A percentile compares a stretch with the other conserved stretches of the same genome.
Conservation (phyloP, 2,888 invertebrate species). For the Erebia palarica region DNA sequence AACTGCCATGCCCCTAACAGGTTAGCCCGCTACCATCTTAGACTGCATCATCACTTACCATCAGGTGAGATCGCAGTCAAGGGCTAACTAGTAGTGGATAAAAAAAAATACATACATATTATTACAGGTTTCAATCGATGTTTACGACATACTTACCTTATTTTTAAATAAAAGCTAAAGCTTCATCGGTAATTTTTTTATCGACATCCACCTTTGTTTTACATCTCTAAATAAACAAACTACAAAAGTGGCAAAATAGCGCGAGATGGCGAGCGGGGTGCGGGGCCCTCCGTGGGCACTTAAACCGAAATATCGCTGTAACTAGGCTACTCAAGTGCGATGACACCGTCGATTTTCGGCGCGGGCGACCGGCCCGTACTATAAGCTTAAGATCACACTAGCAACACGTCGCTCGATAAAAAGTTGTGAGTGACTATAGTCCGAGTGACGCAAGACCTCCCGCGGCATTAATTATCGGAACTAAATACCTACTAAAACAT, state of each 20-base stretch:
- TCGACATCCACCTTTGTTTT: not conserved
- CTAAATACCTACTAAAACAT: no score
- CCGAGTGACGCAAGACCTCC: not conserved
- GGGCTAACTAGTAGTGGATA: no score
- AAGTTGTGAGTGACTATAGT: not conserved
- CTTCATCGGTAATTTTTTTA: not conserved
- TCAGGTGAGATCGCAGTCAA: no score
- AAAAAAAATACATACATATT: no score
- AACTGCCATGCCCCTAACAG: no score
- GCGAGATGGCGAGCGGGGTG: slow-evolving; percentile 35
- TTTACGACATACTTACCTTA: no score
- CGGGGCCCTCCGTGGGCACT: slow-evolving; percentile 45
- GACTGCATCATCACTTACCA: no score
- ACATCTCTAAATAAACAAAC: slow-evolving; percentile 22
- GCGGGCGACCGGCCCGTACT: slow-evolving; percentile 43
- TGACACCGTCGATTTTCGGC: slow-evolving; percentile 64
- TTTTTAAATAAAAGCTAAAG: no score
- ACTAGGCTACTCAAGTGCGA: slow-evolving; percentile 68
- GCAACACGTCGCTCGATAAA: slow-evolving; percentile 6
- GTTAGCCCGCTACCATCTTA: no score
- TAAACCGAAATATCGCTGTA: slow-evolving; percentile 70
- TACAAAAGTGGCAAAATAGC: slow-evolving; percentile 39
- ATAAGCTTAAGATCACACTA: slow-evolving; percentile 1
- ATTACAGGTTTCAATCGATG: no score
- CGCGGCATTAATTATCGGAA: no score